Evolutionary conservation across 2,797 vertebrate species (phyloP).

Genomic region (Erpetoichthys calabaricus): DNA sequence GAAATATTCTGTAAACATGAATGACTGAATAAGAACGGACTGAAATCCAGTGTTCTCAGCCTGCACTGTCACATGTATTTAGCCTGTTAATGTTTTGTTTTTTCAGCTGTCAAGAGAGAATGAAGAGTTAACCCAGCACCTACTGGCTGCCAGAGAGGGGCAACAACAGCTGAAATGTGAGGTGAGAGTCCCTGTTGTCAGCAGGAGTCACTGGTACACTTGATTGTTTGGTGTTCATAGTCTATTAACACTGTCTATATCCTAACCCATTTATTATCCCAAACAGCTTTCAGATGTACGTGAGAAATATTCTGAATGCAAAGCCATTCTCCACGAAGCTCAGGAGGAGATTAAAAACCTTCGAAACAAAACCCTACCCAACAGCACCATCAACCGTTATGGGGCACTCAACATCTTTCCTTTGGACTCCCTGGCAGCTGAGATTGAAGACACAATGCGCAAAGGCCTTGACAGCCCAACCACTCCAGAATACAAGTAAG

Average conservation of each 20-base stretch:
- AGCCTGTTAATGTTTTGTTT: background rate
- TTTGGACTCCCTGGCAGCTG: constrained; percentile 71
- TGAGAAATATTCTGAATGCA: constrained; percentile 63
- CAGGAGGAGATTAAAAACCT: constrained; percentile 68
- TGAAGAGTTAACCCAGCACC: constrained; percentile 68
- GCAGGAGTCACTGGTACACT: background rate
- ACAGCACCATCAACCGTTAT: constrained; percentile 67
- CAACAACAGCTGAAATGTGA: constrained; percentile 56
- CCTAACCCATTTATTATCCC: constrained; percentile 4
- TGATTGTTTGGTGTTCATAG: background rate
- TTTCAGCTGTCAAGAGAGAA: constrained; percentile 56
- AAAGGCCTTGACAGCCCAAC: constrained; percentile 59
- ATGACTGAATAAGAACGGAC: background rate
- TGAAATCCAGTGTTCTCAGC: background rate
- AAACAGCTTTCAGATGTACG: constrained; percentile 61
- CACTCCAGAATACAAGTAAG: constrained; percentile 66
- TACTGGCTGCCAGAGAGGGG: constrained; percentile 48
- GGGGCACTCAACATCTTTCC: constrained; percentile 53
- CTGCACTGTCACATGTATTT: background rate
- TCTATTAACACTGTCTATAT: background rate
- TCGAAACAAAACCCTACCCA: constrained; percentile 57
- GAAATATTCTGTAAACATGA: no score
- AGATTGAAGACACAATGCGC: constrained; percentile 71
- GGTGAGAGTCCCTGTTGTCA: constrained; percentile 34
- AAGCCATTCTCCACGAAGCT: constrained; percentile 65